Evolutionary conservation across 2,888 invertebrate species (phyloP), one percentile per base, ranked within the genome.

Genomic region (Chrysolina oricalcia): DNA sequence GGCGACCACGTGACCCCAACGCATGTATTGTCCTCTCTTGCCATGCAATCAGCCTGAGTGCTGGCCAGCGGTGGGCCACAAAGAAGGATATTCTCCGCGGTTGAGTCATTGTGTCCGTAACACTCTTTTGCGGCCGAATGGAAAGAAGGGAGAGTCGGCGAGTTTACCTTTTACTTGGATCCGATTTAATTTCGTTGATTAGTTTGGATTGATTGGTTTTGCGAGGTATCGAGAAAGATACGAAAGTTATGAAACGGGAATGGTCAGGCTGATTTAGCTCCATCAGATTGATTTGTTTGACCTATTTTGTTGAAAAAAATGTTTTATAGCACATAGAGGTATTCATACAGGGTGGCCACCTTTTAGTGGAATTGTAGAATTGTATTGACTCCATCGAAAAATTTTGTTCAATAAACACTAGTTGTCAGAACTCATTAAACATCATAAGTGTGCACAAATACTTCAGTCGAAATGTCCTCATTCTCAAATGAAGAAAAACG

Each of bases 41-140:
- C 84, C 79, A 81, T 83, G 83, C 81, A 86, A 84, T 85, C 84
- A 85, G 79, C 80, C 82, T 83, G 83, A 85, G 86, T 85, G 86
- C 82, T 81, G 84, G 82, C 80, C 81, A 82, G 81, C 70, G 81
- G 79, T 79, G 69, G 75, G 75, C 81, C 81, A 79, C 80, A 81
- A 81, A 80, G 81, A 77, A 78, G 81, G 75, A 76, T 79, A 73
- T 77, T 79, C 78, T 59, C 62, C 56, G 48, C 63, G 46, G 43
- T 68, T 46, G n/a, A 59, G 73, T 72, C 67, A 72, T 75, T 76
- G 74, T 69, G 64, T 65, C 75, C 67, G 65, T 65, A 72, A 64
- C 72, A 68, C 59, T 71, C 67, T 67, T 48, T 53, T 53, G 66
- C 50, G 53, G 40, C 50, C 23, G 59, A 62, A 74, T 71, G 53